A percentile compares a stretch with the other conserved stretches of the same genome.
Conservation (phyloP, 2,797 vertebrate genomes). For the Propithecus perrieri region DNA sequence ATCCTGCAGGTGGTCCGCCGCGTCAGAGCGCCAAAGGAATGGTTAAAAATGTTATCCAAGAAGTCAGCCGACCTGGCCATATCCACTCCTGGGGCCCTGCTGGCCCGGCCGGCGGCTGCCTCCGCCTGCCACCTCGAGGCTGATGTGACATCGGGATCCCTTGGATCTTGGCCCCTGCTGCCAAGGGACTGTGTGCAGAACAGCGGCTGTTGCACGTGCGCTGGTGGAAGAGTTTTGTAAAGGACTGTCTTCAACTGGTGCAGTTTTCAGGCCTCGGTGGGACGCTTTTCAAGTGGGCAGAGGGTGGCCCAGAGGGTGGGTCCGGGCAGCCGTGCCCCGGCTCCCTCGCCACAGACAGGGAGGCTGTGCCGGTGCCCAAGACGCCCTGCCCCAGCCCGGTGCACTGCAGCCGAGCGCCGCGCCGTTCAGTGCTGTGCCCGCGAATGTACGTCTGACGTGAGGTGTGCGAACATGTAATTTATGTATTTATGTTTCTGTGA, state of each 20-base stretch:
- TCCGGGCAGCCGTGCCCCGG: accelerated
- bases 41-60: too few relatives aligned
- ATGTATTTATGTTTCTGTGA: constrained; percentile 84
- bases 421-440: constrained; percentile 80
- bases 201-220: accelerated
- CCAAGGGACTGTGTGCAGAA: background rate
- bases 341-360: background rate
- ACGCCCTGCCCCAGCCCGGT: constrained; percentile 41
- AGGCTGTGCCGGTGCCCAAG: background rate
- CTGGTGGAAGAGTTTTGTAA: background rate
- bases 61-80: background rate
- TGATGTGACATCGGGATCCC: background rate
- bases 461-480: constrained; percentile 82
- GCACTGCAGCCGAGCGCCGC: constrained; percentile 78
- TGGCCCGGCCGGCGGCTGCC: background rate
- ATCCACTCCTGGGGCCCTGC: background rate
- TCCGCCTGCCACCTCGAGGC: background rate
- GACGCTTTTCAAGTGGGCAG: background rate
- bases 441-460: constrained; percentile 81
- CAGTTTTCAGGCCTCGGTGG: background rate
- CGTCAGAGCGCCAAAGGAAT: background rate
- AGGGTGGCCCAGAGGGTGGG: background rate
- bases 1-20: background rate
- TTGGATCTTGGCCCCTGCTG: background rate
- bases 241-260: constrained; percentile 4